Evolutionary conservation across 2,797 vertebrate species (phyloP), one percentile per base, ranked within the genome.

Genomic region (Anas bernieri): DNA sequence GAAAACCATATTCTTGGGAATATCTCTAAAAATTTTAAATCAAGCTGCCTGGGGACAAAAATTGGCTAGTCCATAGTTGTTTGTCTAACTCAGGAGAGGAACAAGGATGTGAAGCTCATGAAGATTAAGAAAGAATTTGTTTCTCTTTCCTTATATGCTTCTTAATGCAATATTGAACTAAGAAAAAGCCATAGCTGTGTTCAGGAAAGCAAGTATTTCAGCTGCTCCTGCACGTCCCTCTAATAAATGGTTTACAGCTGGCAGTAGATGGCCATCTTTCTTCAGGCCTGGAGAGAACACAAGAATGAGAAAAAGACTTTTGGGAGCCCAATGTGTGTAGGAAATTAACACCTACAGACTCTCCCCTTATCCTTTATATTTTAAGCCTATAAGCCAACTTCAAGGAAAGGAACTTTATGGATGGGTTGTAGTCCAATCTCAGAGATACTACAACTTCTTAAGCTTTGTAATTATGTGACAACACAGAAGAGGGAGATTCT

Each of bases 91-190:
- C 22, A 72, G 35, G 86, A 37, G 59, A 20, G 4, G 37, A 48
- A 61, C 2, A 61, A 3, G 39, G 37, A 4, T 4, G 1, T 46
- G 55, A 67, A 80, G 48, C 4, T n/a, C 50, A 2, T 1, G n/a
- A 26, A 43, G 74, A 67, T 67, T 17, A 31, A 50, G 26, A 75
- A 12, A 22, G 22, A 22, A 74, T 28, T 3, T n/a, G 17, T n/a
- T 54, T 55, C 0, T 17, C 45, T 87, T 63, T 63, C 20, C 33
- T 61, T 13, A 26, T 43, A 33, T 1, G 3, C 2, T 41, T 13
- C 18, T 59, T 43, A 73, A 55, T 50, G 18, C 3, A 77, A 20
- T 55, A 67, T 22, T 11, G 28, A 91, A 26, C 37, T n/a, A 23
- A 50, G 31, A 68, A 41, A 62, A 58, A 20, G 1, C 8, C 55